Percentiles rank a stretch among this genome's conserved stretches.
phyloP scores from a whole-genome alignment of 2,888 invertebrate genomes.

The Himalopsyche tibetana region DNA sequence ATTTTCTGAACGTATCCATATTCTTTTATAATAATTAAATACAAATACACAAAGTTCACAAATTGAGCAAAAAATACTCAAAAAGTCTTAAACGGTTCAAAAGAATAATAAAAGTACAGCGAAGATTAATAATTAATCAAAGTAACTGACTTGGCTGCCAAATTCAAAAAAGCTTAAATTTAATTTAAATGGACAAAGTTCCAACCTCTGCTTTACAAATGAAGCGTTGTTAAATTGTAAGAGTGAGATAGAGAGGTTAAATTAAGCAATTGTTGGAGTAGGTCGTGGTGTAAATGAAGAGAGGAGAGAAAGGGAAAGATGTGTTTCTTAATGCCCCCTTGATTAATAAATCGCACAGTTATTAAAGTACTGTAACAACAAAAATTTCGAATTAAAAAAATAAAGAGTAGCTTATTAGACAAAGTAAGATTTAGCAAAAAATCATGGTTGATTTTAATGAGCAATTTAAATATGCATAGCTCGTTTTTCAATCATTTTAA shows the following conservation, averaged over 20 bases:
- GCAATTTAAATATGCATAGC: too few relatives aligned
- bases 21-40: too few relatives aligned
- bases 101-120: not conserved
- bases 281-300: conserved; percentile 64
- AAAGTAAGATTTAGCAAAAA: too few relatives aligned
- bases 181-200: conserved; percentile 52
- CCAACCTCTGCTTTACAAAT: conserved; percentile 58
- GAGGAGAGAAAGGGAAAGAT: conserved; percentile 63
- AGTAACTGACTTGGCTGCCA: conserved; percentile 35
- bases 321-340: conserved; percentile 65
- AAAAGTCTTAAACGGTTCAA: not conserved
- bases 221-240: conserved; percentile 54
- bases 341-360: conserved; percentile 62
- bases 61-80: not conserved
- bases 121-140: conserved; percentile 42
- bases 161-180: conserved; percentile 54
- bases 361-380: conserved; percentile 44
- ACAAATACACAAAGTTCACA: not conserved
- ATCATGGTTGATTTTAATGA: too few relatives aligned
- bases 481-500: too few relatives aligned
- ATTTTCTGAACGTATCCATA: too few relatives aligned
- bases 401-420: too few relatives aligned
- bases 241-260: conserved; percentile 63
- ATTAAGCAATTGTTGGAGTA: conserved; percentile 65
- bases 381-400: not conserved